A percentile compares a stretch with the other conserved stretches of the same genome.
Conservation (phyloP, 2,797 vertebrate species). For the Steatocranus sp. region DNA sequence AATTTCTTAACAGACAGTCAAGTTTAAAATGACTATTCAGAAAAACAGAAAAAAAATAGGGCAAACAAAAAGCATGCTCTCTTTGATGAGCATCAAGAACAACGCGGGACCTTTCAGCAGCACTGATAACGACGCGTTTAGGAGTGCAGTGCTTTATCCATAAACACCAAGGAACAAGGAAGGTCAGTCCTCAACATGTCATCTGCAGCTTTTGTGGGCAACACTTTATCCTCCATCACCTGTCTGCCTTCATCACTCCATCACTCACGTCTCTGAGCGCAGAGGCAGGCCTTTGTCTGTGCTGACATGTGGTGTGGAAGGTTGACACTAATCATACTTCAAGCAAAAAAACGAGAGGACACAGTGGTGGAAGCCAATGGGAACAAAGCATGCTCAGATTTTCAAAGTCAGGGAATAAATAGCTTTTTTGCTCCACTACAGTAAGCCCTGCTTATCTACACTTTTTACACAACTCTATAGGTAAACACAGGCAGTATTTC, state of each 20-base stretch:
- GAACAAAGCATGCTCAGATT: neutral
- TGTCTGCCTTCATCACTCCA: constrained; percentile 55
- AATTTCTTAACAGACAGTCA: neutral
- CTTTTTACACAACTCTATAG: neutral
- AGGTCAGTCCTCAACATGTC: constrained; percentile 35
- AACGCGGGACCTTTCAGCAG: neutral
- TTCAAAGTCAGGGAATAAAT: neutral
- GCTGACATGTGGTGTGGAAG: constrained; percentile 9
- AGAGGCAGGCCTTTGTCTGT: constrained; percentile 7
- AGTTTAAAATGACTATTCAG: neutral
- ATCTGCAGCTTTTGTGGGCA: constrained; percentile 33
- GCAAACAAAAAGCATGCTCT: neutral
- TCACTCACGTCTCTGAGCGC: constrained; percentile 24
- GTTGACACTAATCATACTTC: neutral
- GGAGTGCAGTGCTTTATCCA: neutral
- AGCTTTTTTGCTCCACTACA: neutral
- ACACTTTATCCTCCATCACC: constrained; percentile 63
- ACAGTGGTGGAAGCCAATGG: neutral
- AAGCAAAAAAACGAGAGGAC: neutral
- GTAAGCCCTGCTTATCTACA: neutral
- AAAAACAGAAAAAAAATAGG: neutral
- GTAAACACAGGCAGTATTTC: neutral
- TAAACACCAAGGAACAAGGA: neutral
- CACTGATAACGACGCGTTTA: neutral
- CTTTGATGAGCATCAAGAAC: neutral